Conservation (phyloP, 1,140 invertebrate genomes). For the Arctopsyche grandis region DNA sequence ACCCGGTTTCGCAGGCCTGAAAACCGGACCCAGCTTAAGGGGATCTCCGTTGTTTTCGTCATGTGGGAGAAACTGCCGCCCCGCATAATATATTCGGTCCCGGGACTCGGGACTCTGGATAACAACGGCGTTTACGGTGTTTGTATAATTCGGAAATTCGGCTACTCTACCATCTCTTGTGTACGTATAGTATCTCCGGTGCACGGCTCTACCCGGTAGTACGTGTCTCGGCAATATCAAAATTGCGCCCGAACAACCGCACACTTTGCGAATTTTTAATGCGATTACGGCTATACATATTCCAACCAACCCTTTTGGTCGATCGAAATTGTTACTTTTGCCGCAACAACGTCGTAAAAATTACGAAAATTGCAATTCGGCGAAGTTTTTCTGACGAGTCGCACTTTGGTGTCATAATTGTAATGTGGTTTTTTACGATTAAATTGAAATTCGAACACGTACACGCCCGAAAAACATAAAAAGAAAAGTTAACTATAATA, state of each 20-base stretch:
- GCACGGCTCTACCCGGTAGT: background rate
- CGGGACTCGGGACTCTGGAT: slow-evolving; percentile 11
- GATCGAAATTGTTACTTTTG: slow-evolving; percentile 3
- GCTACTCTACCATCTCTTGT: background rate
- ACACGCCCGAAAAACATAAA: no score
- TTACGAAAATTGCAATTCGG: background rate
- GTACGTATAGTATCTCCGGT: background rate
- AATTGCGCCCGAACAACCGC: background rate
- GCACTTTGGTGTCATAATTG: background rate
- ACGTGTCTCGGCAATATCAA: background rate
- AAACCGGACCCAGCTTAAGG: slow-evolving; percentile 27
- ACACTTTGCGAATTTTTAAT: slow-evolving; percentile 10
- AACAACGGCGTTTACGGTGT: slow-evolving; percentile 33
- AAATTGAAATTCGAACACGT: no score
- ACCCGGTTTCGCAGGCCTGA: slow-evolving; percentile 22
- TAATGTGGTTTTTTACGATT: no score
- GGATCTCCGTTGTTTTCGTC: slow-evolving; percentile 35
- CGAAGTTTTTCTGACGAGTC: background rate
- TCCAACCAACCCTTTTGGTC: background rate
- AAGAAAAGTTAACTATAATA: no score
- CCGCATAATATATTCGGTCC: slow-evolving; percentile 32
- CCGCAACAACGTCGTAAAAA: slow-evolving; percentile 13
- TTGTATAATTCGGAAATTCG: slow-evolving; percentile 36
- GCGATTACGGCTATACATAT: background rate
- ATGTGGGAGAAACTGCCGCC: slow-evolving; percentile 9